Percentiles rank a stretch among this genome's conserved stretches.
Evolutionary conservation across 2,113 vertebrate genomes (phyloP).

Genomic region (Meleagris gallopavo): DNA sequence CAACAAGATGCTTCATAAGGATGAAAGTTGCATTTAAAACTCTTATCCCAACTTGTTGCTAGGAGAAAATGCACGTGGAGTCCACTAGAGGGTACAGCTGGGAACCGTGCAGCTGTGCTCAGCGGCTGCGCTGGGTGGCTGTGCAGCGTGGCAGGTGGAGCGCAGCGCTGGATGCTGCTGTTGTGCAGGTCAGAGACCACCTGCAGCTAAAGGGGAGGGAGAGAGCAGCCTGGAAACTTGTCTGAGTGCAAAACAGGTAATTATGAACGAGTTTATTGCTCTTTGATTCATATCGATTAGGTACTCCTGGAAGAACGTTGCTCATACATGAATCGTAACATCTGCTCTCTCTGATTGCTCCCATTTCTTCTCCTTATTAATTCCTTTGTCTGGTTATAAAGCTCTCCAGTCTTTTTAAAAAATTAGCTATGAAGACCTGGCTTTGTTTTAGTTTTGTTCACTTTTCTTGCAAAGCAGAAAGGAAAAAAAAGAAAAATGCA

Average conservation of each 20-base stretch:
- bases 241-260: rapidly evolving
- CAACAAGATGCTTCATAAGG: rapidly evolving
- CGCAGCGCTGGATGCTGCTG: background rate
- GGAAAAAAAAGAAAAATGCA: background rate
- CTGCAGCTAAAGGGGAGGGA: background rate
- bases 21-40: background rate
- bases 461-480: background rate
- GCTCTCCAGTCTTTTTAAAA: background rate
- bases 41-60: background rate
- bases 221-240: rapidly evolving
- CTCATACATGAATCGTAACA: rapidly evolving
- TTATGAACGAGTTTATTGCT: rapidly evolving
- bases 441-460: background rate
- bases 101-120: background rate
- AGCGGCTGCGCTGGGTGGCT: background rate
- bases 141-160: background rate
- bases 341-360: background rate
- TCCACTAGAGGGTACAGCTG: conserved; percentile 51
- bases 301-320: background rate
- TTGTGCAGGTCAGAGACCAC: background rate
- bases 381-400: background rate
- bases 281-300: rapidly evolving
- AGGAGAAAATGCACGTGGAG: background rate
- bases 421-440: background rate
- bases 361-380: background rate